Percentiles rank a stretch among this genome's conserved stretches.
Evolutionary conservation across 2,113 vertebrate genomes (phyloP).

Genomic region (Syngnathoides biaculeatus): DNA sequence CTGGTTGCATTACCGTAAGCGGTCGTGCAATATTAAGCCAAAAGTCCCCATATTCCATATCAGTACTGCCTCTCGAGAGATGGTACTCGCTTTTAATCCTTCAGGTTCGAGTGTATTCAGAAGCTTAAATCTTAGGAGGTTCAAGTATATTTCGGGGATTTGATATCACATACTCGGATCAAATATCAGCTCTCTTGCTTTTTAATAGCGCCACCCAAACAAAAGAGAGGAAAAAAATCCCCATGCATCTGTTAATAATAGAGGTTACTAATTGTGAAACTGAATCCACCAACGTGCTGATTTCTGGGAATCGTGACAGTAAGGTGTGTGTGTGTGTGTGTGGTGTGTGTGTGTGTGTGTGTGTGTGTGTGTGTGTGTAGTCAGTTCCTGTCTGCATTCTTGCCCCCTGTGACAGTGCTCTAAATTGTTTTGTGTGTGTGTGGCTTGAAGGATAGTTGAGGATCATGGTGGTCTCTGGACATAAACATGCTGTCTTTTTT

Average conservation of each 20-base stretch:
- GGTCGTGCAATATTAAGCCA: too few species aligned
- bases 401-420: conserved; percentile 18
- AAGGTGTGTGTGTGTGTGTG: conserved; percentile 28
- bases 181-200: neutral
- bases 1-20: too few species aligned
- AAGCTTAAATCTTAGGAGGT: neutral
- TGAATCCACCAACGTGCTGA: conserved; percentile 32
- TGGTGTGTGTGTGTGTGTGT: neutral
- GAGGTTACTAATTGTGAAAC: conserved; percentile 26
- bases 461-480: conserved; percentile 50
- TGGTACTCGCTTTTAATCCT: too few species aligned
- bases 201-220: neutral
- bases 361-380: conserved; percentile 5
- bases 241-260: conserved; percentile 1
- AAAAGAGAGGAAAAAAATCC: neutral
- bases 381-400: conserved; percentile 33
- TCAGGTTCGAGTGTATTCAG: neutral
- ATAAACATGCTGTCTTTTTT: conserved; percentile 13
- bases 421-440: conserved; percentile 10
- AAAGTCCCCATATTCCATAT: too few species aligned
- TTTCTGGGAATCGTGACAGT: conserved; percentile 26
- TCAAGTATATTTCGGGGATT: neutral
- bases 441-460: conserved; percentile 17
- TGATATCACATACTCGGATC: neutral
- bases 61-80: too few species aligned